Evolutionary conservation across 2,113 vertebrate species (phyloP).

Genomic region (Dasyprocta punctata): DNA sequence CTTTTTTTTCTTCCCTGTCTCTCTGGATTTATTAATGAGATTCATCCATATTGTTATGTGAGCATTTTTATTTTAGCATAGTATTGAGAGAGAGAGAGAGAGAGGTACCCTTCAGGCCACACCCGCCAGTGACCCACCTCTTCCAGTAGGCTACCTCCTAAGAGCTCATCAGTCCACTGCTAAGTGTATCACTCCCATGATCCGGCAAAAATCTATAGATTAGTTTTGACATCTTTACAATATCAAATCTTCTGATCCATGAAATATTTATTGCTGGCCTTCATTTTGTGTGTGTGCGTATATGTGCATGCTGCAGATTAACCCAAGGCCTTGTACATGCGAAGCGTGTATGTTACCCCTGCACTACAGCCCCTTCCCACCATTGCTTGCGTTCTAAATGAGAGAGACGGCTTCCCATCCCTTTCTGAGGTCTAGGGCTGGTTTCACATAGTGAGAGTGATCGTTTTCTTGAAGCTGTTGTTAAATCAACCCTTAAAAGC

Average conservation of each 20-base stretch:
- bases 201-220: not conserved
- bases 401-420: not conserved
- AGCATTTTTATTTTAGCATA: constrained; percentile 38
- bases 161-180: not conserved
- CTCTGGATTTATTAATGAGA: constrained; percentile 28
- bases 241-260: not conserved
- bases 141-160: not conserved
- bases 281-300: not conserved
- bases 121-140: not conserved
- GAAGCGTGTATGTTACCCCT: not conserved
- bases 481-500: not conserved
- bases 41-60: constrained; percentile 22
- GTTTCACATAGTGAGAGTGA: constrained; percentile 15
- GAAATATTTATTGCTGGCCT: not conserved
- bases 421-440: not conserved
- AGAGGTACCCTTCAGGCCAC: not conserved
- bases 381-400: not conserved
- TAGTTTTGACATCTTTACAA: not conserved
- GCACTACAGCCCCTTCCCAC: not conserved
- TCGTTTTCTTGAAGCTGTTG: not conserved
- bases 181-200: not conserved
- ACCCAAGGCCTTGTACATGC: not conserved
- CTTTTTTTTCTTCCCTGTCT: not conserved
- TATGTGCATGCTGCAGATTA: not conserved
- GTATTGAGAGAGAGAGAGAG: not conserved